Evolutionary conservation across 2,797 vertebrate species (phyloP).

Genomic region (Telmatherina bonti): DNA sequence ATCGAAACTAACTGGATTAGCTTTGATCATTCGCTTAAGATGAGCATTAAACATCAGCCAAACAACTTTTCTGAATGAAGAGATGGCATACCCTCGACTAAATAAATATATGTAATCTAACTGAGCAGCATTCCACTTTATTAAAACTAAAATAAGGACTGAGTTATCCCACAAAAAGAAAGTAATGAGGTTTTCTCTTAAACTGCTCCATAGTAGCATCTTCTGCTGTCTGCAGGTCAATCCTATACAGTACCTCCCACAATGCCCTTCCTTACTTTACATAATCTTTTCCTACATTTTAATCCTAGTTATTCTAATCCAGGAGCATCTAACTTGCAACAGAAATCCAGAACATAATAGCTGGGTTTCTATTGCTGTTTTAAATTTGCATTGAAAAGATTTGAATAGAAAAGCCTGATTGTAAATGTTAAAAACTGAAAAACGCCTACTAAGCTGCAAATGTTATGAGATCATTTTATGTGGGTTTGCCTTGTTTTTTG

Average conservation of each 20-base stretch:
- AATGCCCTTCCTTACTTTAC: not conserved
- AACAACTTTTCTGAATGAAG: not conserved
- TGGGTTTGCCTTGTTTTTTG: too few species aligned
- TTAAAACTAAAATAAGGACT: not conserved
- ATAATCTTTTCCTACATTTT: not conserved
- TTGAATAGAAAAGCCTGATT: not conserved
- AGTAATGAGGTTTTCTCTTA: not conserved
- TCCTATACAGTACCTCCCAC: not conserved
- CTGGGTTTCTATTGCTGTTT: not conserved
- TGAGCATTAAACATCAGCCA: not conserved
- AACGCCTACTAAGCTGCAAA: too few species aligned
- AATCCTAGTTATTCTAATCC: not conserved
- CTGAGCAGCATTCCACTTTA: not conserved
- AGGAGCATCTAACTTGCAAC: not conserved
- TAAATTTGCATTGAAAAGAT: too few species aligned
- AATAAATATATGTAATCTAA: not conserved
- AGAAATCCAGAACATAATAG: not conserved
- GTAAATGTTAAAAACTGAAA: not conserved
- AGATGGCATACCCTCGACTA: not conserved
- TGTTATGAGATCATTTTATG: too few species aligned
- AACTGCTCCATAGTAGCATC: not conserved
- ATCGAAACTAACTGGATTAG: not conserved
- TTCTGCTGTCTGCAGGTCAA: not conserved
- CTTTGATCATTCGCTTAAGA: not conserved
- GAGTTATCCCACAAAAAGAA: not conserved